These are phyloP conservation scores for Bursaphelenchus mucronatus DNA, from an alignment of 1,140 invertebrate genomes.

Conservation along the genomic window DNA sequence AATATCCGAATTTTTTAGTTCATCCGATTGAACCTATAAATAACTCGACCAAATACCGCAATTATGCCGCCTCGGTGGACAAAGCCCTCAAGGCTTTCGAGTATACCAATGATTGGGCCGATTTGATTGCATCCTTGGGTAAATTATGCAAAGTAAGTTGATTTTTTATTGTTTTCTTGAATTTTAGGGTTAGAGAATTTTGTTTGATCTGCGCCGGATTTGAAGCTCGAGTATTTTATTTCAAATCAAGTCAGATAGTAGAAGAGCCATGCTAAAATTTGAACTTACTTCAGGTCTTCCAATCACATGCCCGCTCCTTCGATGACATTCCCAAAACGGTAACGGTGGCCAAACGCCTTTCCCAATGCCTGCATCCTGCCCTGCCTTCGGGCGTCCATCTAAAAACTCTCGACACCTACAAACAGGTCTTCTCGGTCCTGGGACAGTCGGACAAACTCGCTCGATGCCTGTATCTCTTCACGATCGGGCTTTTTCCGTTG, in stretches of 20 bases:
- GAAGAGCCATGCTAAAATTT: neutral
- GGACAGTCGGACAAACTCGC: slow-evolving; percentile 73
- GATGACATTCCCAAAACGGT: slow-evolving; percentile 79
- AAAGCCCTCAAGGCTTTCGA: slow-evolving; percentile 83
- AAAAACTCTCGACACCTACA: slow-evolving; percentile 87
- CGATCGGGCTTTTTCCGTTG: slow-evolving; percentile 76
- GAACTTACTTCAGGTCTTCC: slow-evolving; percentile 67
- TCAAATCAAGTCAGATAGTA: neutral
- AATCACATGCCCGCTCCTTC: slow-evolving; percentile 69
- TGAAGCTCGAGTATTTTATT: neutral
- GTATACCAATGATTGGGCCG: slow-evolving; percentile 89
- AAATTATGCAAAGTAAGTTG: slow-evolving; percentile 80
- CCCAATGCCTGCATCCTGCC: slow-evolving; percentile 89
- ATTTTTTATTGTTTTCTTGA: slow-evolving; percentile 7
- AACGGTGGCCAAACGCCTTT: slow-evolving; percentile 83
- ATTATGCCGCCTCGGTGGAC: slow-evolving; percentile 75
- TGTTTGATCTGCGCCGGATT: slow-evolving; percentile 4
- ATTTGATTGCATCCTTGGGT: slow-evolving; percentile 82
- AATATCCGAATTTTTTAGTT: slow-evolving; percentile 5
- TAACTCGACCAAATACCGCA: slow-evolving; percentile 68
- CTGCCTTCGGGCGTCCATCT: slow-evolving; percentile 80
- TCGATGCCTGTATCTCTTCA: slow-evolving; percentile 66
- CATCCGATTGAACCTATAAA: slow-evolving; percentile 19
- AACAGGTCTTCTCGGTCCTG: slow-evolving; percentile 85
- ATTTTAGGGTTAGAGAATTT: neutral